These are phyloP conservation scores for Pollenia griseotomentosa DNA, from an alignment of 2,888 invertebrate genomes.

Conservation along the genomic window DNA sequence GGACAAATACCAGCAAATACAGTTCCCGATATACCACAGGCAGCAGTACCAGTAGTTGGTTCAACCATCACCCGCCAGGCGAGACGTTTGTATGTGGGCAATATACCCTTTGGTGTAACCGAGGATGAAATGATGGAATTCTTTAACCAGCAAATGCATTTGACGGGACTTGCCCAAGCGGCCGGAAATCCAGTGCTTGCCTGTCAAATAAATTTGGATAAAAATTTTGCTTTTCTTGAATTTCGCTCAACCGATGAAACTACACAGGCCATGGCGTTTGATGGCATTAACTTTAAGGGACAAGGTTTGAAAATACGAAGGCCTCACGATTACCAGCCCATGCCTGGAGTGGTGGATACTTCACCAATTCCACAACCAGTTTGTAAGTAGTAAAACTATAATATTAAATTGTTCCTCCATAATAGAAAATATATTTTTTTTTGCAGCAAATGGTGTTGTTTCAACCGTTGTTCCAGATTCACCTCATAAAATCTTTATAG, in stretches of 20 bases:
- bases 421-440: neutral
- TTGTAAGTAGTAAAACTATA: slow-evolving; percentile 83
- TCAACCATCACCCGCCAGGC: slow-evolving; percentile 98
- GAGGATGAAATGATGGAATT: slow-evolving; percentile 99
- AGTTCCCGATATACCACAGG: slow-evolving; percentile 95
- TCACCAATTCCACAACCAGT: slow-evolving; percentile 93
- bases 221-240: slow-evolving; percentile 99
- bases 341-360: slow-evolving; percentile 97
- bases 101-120: slow-evolving; percentile 99
- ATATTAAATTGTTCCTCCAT: neutral
- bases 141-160: slow-evolving; percentile 99
- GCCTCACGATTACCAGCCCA: slow-evolving; percentile 99
- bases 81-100: slow-evolving; percentile 96
- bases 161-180: slow-evolving; percentile 97
- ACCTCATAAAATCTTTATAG: slow-evolving; percentile 99
- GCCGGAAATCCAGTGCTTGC: slow-evolving; percentile 99
- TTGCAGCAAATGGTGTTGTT: slow-evolving; percentile 87
- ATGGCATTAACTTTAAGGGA: slow-evolving; percentile 99
- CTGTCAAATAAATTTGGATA: slow-evolving; percentile 99
- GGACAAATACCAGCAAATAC: slow-evolving; percentile 98
- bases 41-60: slow-evolving; percentile 98
- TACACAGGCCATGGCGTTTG: slow-evolving; percentile 99
- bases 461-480: slow-evolving; percentile 98
- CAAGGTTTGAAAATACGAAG: slow-evolving; percentile 98
- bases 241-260: slow-evolving; percentile 99